Evolutionary conservation across 2,797 vertebrate genomes (phyloP).

Genomic region (Paedocypris micromegethes): DNA sequence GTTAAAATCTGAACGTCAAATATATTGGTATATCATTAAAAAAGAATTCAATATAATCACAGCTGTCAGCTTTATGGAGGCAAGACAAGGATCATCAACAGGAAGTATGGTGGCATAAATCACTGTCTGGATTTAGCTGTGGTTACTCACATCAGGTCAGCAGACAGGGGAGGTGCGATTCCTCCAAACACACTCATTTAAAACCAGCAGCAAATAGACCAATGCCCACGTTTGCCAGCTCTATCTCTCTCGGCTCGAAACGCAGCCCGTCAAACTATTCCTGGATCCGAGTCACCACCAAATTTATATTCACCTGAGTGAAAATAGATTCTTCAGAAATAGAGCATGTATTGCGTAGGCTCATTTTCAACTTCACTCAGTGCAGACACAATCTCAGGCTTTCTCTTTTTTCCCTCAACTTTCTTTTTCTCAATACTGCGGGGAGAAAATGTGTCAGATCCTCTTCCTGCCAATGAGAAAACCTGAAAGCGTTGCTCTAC

Average conservation of each 20-base stretch:
- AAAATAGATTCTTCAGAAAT: slow-evolving; percentile 49
- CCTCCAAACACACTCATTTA: slow-evolving; percentile 22
- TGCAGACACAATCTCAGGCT: slow-evolving; percentile 31
- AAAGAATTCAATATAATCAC: background rate
- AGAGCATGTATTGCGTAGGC: slow-evolving; percentile 49
- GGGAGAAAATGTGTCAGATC: slow-evolving; percentile 44
- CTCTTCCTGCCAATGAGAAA: slow-evolving; percentile 46
- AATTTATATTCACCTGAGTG: slow-evolving; percentile 48
- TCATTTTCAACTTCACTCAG: slow-evolving; percentile 38
- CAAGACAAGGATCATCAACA: slow-evolving; percentile 33
- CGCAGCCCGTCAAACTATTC: slow-evolving; percentile 36
- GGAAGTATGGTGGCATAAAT: slow-evolving; percentile 35
- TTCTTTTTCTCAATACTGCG: slow-evolving; percentile 26
- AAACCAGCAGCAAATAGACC: slow-evolving; percentile 31
- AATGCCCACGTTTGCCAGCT: slow-evolving; percentile 23
- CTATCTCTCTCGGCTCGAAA: slow-evolving; percentile 34
- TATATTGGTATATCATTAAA: too few species aligned
- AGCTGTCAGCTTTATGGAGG: slow-evolving; percentile 25
- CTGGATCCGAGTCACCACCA: slow-evolving; percentile 41
- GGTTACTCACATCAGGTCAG: slow-evolving; percentile 39
- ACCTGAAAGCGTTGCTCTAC: slow-evolving; percentile 34
- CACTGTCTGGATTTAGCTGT: slow-evolving; percentile 34
- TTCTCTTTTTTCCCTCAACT: slow-evolving; percentile 26
- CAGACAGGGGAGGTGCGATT: slow-evolving; percentile 30
- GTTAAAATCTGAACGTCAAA: too few species aligned